Base-by-base conservation (phyloP, 2,797 vertebrate species). In the Gymnocypris eckloni region DNA sequence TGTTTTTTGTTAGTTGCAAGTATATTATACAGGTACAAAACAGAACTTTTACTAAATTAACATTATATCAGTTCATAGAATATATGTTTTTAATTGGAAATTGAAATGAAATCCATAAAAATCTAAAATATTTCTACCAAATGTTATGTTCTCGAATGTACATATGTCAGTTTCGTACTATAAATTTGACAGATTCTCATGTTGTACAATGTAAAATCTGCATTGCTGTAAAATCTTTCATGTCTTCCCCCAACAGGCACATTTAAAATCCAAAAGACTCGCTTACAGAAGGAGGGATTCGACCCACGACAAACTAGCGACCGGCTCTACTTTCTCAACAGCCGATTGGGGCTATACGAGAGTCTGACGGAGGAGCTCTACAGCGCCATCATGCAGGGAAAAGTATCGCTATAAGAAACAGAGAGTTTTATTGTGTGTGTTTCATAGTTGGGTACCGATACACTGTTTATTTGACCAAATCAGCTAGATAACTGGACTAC, bases 221-320 rank as follows among this genome's bases (percentile, higher is more conserved):
- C 18, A 18, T 56, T 22, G 9, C 56, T 59, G 56, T 61, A 25
- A 61, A 41, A 73, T 28, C 13, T 16, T 73, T 73, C 13, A 73
- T 11, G 15, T 61, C 5, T 25, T 20, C 69, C 10, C 22, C 4
- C 10, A 2, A 33, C 88, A 98, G 97, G 96, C 9, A 97, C 97
- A 0, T 98, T 97, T 85, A 97, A 98, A 92, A 96, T 98, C 86
- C 95, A 95, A 91, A 98, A 98, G 91, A 96, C 91, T 0, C 91
- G 95, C 6, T 87, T 97, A 16, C 96, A 95, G 88, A 95, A 70
- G 2, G 96, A 98, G 89, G 95, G 95, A 56, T 96, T 92, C 28
- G 92, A 96, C 83, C 94, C 94, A 0, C 92, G 91, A 43, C 93
- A 93, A 20, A 92, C 90, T 0, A 89, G 90, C 0, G 97, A 97